These are phyloP conservation scores for Netelia melanura DNA, from an alignment of 2,888 invertebrate genomes.

Conservation along the genomic window DNA sequence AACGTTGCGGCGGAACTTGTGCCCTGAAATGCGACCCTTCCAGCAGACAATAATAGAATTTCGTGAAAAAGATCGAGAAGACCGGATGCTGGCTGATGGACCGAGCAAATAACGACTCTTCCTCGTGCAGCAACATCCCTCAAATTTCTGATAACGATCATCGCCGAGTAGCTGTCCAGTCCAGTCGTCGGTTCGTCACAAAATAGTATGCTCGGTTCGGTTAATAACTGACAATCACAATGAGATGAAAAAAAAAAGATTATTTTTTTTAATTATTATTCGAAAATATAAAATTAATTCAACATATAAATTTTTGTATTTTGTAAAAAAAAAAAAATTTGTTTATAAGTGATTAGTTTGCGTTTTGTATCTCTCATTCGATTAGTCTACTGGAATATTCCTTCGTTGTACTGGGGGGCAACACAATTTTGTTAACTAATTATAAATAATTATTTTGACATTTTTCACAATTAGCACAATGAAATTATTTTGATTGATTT, in stretches of 20 bases:
- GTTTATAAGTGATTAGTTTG: slow-evolving; percentile 12
- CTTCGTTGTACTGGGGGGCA: too few species aligned
- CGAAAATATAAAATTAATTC: too few species aligned
- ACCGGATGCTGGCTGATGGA: slow-evolving; percentile 96
- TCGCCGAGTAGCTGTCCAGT: slow-evolving; percentile 95
- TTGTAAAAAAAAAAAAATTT: neutral
- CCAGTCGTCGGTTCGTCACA: slow-evolving; percentile 98
- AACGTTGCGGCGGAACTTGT: slow-evolving; percentile 88
- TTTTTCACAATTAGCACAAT: slow-evolving; percentile 1
- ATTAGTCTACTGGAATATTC: too few species aligned
- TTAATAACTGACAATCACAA: slow-evolving; percentile 87
- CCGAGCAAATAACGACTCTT: slow-evolving; percentile 93
- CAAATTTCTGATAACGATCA: slow-evolving; percentile 91
- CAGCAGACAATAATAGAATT: slow-evolving; percentile 91
- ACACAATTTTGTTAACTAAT: slow-evolving; percentile 13
- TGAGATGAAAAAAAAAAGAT: slow-evolving; percentile 46
- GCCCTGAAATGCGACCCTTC: slow-evolving; percentile 92
- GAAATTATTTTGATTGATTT: neutral
- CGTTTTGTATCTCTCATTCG: too few species aligned
- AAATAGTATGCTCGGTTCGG: slow-evolving; percentile 95
- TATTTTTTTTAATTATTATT: slow-evolving; percentile 12
- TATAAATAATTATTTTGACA: slow-evolving; percentile 19
- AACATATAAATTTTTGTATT: neutral
- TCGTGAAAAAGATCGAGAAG: slow-evolving; percentile 93
- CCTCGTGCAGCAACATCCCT: slow-evolving; percentile 88